Conservation (phyloP, 2,888 invertebrate species). For the Gortyna flavago region DNA sequence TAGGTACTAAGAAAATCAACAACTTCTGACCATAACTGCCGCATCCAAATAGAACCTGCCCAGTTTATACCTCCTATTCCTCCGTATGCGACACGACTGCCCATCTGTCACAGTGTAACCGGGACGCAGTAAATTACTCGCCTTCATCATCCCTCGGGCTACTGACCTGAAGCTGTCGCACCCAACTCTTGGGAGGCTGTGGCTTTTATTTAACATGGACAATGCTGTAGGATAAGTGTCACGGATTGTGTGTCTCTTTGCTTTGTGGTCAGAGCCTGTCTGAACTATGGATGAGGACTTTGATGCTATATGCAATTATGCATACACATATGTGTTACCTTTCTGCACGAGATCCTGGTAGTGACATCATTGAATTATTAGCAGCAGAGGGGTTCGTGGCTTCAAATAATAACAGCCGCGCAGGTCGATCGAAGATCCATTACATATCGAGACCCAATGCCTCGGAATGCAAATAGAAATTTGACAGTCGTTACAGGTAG, state of each 20-base stretch:
- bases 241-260: conserved; percentile 35
- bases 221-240: conserved; percentile 58
- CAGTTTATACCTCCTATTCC: conserved; percentile 33
- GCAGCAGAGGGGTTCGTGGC: no score
- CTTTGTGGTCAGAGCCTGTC: conserved; percentile 4
- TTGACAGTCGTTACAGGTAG: no score
- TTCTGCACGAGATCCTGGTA: no score
- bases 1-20: no score
- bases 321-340: background rate
- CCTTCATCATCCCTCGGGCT: conserved; percentile 84
- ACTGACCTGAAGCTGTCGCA: conserved; percentile 76
- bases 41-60: conserved; percentile 25
- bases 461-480: no score
- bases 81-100: conserved; percentile 75
- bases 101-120: conserved; percentile 86
- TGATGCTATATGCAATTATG: background rate
- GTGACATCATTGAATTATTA: background rate
- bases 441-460: no score
- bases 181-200: conserved; percentile 65
- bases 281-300: conserved; percentile 16
- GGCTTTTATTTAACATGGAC: conserved; percentile 74
- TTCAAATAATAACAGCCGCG: no score
- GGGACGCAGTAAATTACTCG: conserved; percentile 86
- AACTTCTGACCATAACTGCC: conserved; percentile 9
- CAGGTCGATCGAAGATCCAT: no score